phyloP scores from a whole-genome alignment of 1,140 invertebrate genomes.

The Drosophila parvula region DNA sequence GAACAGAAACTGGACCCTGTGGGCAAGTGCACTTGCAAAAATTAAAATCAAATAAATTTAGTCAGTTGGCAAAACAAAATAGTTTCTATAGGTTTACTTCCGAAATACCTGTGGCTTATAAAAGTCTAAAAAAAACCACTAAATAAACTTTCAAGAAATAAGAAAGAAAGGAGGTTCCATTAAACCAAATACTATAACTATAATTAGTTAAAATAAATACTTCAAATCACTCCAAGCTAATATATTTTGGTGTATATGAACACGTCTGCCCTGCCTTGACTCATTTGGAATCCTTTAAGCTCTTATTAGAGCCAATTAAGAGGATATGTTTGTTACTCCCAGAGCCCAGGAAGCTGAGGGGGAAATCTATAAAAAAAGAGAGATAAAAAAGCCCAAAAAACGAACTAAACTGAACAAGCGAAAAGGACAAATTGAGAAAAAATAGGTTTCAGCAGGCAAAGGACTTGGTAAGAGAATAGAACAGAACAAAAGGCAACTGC shows the following conservation, averaged over 20 bases:
- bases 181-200: too few species aligned
- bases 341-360: neutral
- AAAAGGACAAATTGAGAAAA: slow-evolving; percentile 22
- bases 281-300: slow-evolving; percentile 49
- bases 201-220: neutral
- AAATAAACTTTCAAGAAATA: too few species aligned
- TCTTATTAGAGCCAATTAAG: slow-evolving; percentile 64
- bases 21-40: neutral
- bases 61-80: too few species aligned
- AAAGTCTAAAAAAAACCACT: too few species aligned
- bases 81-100: too few species aligned
- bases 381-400: slow-evolving; percentile 1
- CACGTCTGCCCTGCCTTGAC: slow-evolving; percentile 14
- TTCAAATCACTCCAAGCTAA: neutral
- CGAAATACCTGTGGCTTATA: too few species aligned
- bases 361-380: neutral
- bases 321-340: slow-evolving; percentile 34
- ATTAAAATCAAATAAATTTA: too few species aligned
- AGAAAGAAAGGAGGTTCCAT: too few species aligned
- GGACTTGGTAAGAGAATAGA: neutral
- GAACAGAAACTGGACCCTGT: neutral
- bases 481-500: neutral
- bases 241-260: neutral
- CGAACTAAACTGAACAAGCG: slow-evolving; percentile 1
- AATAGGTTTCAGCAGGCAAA: slow-evolving; percentile 18